Evolutionary conservation across 2,888 invertebrate species (phyloP).

Genomic region (Actias luna): DNA sequence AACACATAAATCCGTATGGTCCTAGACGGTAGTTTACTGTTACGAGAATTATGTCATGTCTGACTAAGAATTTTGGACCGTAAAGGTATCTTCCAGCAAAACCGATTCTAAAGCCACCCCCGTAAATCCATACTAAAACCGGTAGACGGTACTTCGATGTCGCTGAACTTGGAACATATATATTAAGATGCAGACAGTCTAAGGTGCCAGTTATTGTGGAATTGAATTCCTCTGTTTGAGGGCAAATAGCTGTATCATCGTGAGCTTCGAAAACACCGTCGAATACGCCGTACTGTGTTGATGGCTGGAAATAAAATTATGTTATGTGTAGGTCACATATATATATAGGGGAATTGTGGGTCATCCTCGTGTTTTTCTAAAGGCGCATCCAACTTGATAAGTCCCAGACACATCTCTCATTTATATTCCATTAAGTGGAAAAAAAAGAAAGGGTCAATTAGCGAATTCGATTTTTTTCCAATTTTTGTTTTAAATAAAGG

Average conservation of each 20-base stretch:
- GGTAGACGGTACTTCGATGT: conserved; percentile 39
- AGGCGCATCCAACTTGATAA: too few relatives aligned
- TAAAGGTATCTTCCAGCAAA: conserved; percentile 30
- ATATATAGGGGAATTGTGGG: too few relatives aligned
- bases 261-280: conserved; percentile 36
- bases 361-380: too few relatives aligned
- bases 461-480: too few relatives aligned
- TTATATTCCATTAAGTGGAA: too few relatives aligned
- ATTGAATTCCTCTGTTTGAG: conserved; percentile 38
- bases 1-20: conserved; percentile 60
- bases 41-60: conserved; percentile 46
- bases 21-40: conserved; percentile 52
- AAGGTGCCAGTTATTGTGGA: conserved; percentile 31
- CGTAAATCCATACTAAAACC: conserved; percentile 55
- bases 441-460: too few relatives aligned
- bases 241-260: conserved; percentile 42
- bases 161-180: conserved; percentile 70
- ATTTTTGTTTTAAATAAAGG: too few relatives aligned
- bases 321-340: neutral
- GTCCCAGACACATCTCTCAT: too few relatives aligned
- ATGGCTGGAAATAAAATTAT: conserved; percentile 18
- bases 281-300: conserved; percentile 29
- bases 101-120: conserved; percentile 48
- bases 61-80: conserved; percentile 47
- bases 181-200: conserved; percentile 40